A percentile compares a stretch with the other conserved stretches of the same genome.
phyloP scores from a whole-genome alignment of 2,888 invertebrate genomes.

The Auanema sp. region DNA sequence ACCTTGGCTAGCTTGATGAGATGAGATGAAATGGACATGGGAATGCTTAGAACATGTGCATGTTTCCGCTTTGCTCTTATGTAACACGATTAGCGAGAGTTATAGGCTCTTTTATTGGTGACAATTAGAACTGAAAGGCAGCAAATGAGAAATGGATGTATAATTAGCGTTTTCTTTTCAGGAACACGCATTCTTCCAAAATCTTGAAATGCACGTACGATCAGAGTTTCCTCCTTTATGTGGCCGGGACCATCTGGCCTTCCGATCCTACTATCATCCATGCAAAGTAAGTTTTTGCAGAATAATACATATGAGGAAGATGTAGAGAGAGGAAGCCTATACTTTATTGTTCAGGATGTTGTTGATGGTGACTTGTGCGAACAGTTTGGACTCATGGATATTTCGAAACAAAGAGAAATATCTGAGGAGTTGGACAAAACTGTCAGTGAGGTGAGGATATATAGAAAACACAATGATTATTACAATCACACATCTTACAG shows the following conservation, averaged over 20 bases:
- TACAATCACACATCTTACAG: slow-evolving; percentile 55
- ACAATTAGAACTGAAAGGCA: slow-evolving; percentile 10
- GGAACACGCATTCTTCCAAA: slow-evolving; percentile 98
- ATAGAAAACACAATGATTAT: background rate
- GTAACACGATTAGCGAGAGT: no score
- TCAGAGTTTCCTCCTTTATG: slow-evolving; percentile 93
- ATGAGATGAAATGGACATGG: no score
- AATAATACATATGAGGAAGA: no score
- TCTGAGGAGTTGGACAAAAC: slow-evolving; percentile 91
- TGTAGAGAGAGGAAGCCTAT: slow-evolving; percentile 45
- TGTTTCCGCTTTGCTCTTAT: no score
- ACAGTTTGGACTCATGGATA: slow-evolving; percentile 93
- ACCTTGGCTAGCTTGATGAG: no score
- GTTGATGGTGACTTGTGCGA: slow-evolving; percentile 98
- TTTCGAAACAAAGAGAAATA: slow-evolving; percentile 89
- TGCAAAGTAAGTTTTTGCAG: slow-evolving; percentile 75
- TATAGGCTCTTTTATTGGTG: no score
- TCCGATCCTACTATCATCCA: slow-evolving; percentile 93
- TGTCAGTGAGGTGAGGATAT: slow-evolving; percentile 78
- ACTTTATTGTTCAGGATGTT: slow-evolving; percentile 77
- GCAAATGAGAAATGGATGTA: slow-evolving; percentile 8
- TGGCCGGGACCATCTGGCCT: slow-evolving; percentile 94
- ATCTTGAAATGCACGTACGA: slow-evolving; percentile 98
- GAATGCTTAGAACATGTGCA: no score
- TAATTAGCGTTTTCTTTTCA: slow-evolving; percentile 65